Evolutionary conservation across 1,140 invertebrate species (phyloP).

Genomic region (Ostrea denselamellosa): DNA sequence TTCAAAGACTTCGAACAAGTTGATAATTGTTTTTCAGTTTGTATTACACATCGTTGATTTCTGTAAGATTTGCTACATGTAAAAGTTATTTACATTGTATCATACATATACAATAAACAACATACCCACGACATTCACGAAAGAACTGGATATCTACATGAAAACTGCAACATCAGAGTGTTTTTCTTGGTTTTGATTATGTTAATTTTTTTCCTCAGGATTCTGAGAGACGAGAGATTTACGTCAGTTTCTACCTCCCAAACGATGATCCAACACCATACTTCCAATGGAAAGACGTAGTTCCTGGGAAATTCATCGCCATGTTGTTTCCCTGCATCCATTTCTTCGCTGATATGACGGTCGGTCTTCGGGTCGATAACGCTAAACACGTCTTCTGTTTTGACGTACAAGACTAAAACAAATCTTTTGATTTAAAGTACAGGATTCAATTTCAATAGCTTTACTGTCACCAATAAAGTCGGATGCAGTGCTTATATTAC

Average conservation of each 20-base stretch:
- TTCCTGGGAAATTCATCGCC: slow-evolving; percentile 22
- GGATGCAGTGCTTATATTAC: too few relatives aligned
- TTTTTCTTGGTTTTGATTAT: neutral
- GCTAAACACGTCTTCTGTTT: neutral
- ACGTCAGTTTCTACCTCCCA: slow-evolving; percentile 12
- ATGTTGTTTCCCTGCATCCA: slow-evolving; percentile 31
- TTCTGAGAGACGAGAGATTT: slow-evolving; percentile 5
- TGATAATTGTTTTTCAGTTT: too few relatives aligned
- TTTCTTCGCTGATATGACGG: neutral
- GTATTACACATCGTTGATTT: too few relatives aligned
- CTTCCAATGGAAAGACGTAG: slow-evolving; percentile 6
- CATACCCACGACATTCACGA: too few relatives aligned
- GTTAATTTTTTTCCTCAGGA: neutral
- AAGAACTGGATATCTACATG: too few relatives aligned
- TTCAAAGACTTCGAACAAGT: too few relatives aligned
- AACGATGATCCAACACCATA: neutral
- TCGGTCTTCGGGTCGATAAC: slow-evolving; percentile 13
- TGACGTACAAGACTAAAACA: neutral
- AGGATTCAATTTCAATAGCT: too few relatives aligned
- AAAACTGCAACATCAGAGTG: too few relatives aligned
- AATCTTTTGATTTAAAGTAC: neutral
- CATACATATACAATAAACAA: too few relatives aligned
- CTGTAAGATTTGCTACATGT: too few relatives aligned
- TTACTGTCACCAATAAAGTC: too few relatives aligned
- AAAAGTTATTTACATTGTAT: too few relatives aligned